These are phyloP conservation scores for Macrophya annulata DNA, from an alignment of 2,888 invertebrate genomes.

Conservation along the genomic window DNA sequence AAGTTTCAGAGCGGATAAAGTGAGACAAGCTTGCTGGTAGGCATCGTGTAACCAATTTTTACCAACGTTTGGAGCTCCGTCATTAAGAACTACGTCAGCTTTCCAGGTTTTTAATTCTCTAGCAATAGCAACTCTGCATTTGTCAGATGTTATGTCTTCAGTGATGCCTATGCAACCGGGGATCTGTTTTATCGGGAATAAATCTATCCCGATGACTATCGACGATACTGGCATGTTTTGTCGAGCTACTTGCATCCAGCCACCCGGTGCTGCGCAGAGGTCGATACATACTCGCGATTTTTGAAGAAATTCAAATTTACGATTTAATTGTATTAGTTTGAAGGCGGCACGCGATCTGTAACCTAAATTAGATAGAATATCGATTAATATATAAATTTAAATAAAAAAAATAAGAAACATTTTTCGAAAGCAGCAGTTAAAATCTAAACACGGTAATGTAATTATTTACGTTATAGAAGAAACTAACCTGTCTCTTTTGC, in stretches of 20 bases:
- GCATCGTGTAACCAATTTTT: conserved; percentile 99
- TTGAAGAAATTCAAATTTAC: conserved; percentile 98
- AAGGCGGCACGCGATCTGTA: conserved; percentile 99
- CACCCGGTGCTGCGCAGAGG: conserved; percentile 99
- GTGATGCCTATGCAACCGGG: conserved; percentile 94
- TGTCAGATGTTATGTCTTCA: conserved; percentile 98
- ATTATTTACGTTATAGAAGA: not conserved
- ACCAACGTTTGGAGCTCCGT: conserved; percentile 99
- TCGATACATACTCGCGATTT: conserved; percentile 98
- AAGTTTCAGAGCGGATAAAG: conserved; percentile 95
- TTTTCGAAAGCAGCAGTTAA: not conserved
- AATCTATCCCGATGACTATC: conserved; percentile 96
- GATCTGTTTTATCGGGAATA: conserved; percentile 95
- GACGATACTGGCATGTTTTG: conserved; percentile 99
- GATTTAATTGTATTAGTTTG: conserved; percentile 98
- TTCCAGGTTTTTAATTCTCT: conserved; percentile 97
- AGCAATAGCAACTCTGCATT: conserved; percentile 90
- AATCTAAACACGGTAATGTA: not conserved
- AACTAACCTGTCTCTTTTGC: conserved; percentile 97
- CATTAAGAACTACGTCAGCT: conserved; percentile 97
- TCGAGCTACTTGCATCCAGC: conserved; percentile 99
- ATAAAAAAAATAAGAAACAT: not conserved
- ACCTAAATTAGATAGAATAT: conserved; percentile 82
- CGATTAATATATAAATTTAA: conserved; percentile 23
- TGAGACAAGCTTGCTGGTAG: conserved; percentile 95